Conservation (phyloP, 2,113 vertebrate genomes). For the Lates calcarifer region DNA sequence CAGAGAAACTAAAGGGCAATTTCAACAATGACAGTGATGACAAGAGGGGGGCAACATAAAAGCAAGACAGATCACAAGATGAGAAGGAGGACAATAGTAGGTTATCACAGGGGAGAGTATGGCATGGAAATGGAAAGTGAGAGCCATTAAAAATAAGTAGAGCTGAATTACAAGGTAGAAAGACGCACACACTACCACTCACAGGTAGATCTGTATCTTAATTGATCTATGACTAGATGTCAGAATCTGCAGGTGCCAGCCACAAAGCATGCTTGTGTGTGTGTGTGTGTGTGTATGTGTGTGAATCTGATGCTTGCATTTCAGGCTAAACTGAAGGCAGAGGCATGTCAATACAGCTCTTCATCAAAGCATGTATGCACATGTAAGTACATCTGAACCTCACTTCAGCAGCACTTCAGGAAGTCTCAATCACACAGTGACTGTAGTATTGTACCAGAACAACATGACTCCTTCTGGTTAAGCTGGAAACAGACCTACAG, state of each 20-base stretch:
- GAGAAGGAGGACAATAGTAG: constrained; percentile 24
- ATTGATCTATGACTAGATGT: constrained; percentile 64
- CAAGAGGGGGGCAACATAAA: constrained; percentile 19
- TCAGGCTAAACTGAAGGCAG: constrained; percentile 49
- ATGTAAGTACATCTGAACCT: not conserved
- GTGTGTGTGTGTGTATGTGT: not conserved
- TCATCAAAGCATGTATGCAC: not conserved
- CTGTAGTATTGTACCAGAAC: too few species aligned
- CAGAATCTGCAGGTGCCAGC: constrained; percentile 70
- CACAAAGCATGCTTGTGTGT: constrained; percentile 40
- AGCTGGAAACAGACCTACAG: not conserved
- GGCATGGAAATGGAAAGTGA: not conserved
- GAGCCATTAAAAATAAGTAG: not conserved
- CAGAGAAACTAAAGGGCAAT: constrained; percentile 43
- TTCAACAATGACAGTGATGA: constrained; percentile 33
- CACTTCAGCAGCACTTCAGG: too few species aligned
- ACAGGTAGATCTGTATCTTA: constrained; percentile 20
- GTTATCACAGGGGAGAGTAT: not conserved
- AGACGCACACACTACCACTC: not conserved
- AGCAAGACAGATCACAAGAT: constrained; percentile 34
- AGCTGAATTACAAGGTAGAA: not conserved
- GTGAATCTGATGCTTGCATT: constrained; percentile 53
- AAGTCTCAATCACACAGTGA: not conserved
- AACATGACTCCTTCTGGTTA: not conserved
- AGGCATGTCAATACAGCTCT: constrained; percentile 42